These are phyloP conservation scores for Oryctes rhinoceros DNA, from an alignment of 1,140 invertebrate species.

Conservation along the genomic window DNA sequence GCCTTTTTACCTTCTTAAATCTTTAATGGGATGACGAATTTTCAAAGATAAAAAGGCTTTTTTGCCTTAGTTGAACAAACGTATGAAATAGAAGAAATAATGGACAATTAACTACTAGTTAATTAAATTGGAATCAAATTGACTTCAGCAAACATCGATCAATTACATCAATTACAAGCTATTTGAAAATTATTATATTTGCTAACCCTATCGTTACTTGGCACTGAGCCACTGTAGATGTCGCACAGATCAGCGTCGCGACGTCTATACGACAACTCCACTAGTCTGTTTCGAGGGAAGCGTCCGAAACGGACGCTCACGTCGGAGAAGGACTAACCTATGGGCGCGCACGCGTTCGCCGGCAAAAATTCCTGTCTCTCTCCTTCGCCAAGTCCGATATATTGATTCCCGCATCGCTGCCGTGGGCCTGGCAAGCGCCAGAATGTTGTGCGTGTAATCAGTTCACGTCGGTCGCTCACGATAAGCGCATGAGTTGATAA, in stretches of 20 bases:
- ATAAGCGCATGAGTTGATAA: conserved; percentile 4
- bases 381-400: conserved; percentile 38
- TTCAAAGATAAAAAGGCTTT: no score
- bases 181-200: no score
- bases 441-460: conserved; percentile 37
- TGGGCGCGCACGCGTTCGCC: conserved; percentile 25
- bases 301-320: conserved; percentile 7
- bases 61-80: no score
- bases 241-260: conserved; percentile 6
- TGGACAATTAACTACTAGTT: no score
- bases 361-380: neutral
- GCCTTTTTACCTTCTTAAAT: no score
- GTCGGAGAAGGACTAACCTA: neutral
- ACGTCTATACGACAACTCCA: conserved; percentile 1
- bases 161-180: no score
- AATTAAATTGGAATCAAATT: no score
- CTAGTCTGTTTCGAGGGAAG: neutral
- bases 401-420: conserved; percentile 48
- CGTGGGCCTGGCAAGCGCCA: conserved; percentile 37
- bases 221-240: neutral
- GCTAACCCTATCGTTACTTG: no score
- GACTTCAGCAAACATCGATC: no score
- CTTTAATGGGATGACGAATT: no score
- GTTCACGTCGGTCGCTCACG: conserved; percentile 23
- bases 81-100: no score